These are phyloP conservation scores for Hylia prasina DNA, from an alignment of 2,113 vertebrate genomes.

Conservation along the genomic window DNA sequence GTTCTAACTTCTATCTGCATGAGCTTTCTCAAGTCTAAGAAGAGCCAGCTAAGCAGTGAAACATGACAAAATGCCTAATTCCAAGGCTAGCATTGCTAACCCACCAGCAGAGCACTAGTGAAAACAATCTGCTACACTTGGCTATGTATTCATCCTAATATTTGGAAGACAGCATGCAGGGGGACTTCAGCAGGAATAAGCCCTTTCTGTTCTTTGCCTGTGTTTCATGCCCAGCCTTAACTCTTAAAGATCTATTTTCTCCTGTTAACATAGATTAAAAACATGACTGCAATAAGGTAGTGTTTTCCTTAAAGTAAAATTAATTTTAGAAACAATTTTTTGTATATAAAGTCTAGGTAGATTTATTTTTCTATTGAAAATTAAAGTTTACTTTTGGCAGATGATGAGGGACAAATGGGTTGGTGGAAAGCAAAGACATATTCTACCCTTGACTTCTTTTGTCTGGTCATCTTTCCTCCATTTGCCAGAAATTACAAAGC, in stretches of 20 bases:
- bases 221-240: not conserved
- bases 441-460: not conserved
- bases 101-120: not conserved
- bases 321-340: not conserved
- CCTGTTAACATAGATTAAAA: not conserved
- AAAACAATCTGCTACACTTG: not conserved
- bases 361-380: slow-evolving; percentile 40
- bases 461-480: not conserved
- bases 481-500: slow-evolving; percentile 34
- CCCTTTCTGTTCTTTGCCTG: not conserved
- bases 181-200: not conserved
- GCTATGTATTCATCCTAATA: not conserved
- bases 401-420: not conserved
- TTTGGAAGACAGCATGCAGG: not conserved
- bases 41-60: not conserved
- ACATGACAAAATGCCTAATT: not conserved
- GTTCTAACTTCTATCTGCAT: not conserved
- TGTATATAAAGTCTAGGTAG: not conserved
- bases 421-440: not conserved
- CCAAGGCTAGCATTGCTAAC: not conserved
- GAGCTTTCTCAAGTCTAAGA: not conserved
- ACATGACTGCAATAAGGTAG: not conserved
- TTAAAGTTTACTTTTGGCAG: slow-evolving; percentile 28
- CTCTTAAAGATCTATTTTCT: not conserved
- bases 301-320: not conserved